Conservation (phyloP, 1,140 invertebrate species). For the Bombus haemorrhoidalis region DNA sequence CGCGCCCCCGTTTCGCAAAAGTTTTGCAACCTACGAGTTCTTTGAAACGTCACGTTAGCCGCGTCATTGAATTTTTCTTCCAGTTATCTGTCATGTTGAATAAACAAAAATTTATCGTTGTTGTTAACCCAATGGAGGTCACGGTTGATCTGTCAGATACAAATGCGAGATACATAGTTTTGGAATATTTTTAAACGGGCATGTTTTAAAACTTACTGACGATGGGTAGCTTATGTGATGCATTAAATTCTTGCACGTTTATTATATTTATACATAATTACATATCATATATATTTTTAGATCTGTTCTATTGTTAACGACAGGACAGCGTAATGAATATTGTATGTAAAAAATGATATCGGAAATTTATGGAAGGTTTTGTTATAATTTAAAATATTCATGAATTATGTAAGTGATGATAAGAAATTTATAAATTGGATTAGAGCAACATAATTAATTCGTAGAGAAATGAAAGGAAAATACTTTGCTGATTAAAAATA, state of each 20-base stretch:
- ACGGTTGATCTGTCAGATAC: neutral
- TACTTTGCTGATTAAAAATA: too few relatives aligned
- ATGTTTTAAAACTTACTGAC: neutral
- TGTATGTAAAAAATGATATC: neutral
- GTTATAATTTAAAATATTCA: too few relatives aligned
- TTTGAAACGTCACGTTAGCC: neutral
- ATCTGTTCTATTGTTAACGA: neutral
- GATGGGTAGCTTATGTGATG: too few relatives aligned
- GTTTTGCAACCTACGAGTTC: neutral
- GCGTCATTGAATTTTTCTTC: constrained; percentile 2
- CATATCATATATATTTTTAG: neutral
- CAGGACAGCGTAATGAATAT: neutral
- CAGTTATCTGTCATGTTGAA: neutral
- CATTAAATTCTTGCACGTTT: too few relatives aligned
- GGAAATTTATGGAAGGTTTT: neutral
- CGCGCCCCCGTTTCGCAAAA: neutral
- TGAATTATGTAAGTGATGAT: too few relatives aligned
- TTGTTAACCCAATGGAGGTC: neutral
- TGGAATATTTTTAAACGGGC: neutral
- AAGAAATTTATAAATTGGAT: too few relatives aligned
- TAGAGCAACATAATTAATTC: too few relatives aligned
- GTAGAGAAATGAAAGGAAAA: neutral
- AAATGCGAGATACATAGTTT: neutral
- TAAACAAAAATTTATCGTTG: neutral
- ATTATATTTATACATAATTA: too few relatives aligned